Evolutionary conservation across 2,797 vertebrate species (phyloP).

Genomic region (Enteromius anoplus): DNA sequence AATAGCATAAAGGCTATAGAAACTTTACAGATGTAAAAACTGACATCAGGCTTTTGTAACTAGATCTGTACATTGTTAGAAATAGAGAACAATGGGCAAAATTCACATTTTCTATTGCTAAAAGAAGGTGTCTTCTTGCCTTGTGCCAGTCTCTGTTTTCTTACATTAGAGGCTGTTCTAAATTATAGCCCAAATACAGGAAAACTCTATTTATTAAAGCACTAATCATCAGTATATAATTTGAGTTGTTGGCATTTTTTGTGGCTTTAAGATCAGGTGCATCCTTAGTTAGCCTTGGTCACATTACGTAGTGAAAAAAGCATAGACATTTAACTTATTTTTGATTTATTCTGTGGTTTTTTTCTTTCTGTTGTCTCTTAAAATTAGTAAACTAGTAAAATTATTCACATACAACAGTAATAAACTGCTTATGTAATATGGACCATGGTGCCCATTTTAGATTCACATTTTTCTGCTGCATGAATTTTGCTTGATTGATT

Average conservation of each 20-base stretch:
- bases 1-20: neutral
- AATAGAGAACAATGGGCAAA: neutral
- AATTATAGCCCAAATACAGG: neutral
- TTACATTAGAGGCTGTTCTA: neutral
- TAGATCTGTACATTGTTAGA: neutral
- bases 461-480: neutral
- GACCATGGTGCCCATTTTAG: neutral
- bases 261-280: neutral
- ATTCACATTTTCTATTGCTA: neutral
- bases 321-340: neutral
- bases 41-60: neutral
- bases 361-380: neutral
- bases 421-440: neutral
- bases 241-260: neutral
- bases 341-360: neutral
- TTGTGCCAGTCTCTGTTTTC: neutral
- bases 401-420: neutral
- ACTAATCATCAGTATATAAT: neutral
- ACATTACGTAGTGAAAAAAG: neutral
- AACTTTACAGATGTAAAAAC: neutral
- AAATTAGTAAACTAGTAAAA: neutral
- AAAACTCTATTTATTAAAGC: neutral
- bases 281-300: neutral
- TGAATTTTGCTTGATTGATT: constrained; percentile 20
- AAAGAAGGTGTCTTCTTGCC: neutral